Evolutionary conservation across 2,797 vertebrate genomes (phyloP).

Genomic region (Mionectes olivaceus): DNA sequence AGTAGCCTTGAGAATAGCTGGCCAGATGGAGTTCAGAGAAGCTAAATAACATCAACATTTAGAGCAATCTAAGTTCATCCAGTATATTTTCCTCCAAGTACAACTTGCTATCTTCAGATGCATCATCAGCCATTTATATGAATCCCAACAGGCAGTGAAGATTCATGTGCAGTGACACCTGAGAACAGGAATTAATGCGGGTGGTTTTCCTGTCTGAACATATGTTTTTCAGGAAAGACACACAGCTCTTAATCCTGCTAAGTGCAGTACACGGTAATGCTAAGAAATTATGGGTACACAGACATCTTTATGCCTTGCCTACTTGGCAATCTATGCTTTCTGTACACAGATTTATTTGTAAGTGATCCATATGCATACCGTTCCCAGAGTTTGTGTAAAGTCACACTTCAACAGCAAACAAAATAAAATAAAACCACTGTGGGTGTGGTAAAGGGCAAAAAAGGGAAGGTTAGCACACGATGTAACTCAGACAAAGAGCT

Average conservation of each 20-base stretch:
- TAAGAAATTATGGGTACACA: background rate
- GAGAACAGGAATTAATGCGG: background rate
- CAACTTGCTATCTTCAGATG: background rate
- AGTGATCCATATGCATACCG: constrained; percentile 38
- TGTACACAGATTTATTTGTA: constrained; percentile 54
- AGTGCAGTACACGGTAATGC: background rate
- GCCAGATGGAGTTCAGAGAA: background rate
- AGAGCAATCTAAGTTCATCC: background rate
- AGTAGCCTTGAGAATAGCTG: background rate
- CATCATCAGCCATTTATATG: background rate
- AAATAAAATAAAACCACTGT: background rate
- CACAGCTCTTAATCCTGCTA: constrained; percentile 20
- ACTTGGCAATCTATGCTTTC: constrained; percentile 55
- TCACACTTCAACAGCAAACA: background rate
- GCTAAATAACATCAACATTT: background rate
- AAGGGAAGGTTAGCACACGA: background rate
- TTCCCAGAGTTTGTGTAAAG: background rate
- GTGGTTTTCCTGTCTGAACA: background rate
- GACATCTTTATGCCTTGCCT: constrained; percentile 60
- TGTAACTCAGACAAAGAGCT: background rate
- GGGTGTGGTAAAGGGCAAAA: background rate
- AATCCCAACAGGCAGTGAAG: background rate
- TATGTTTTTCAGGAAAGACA: background rate
- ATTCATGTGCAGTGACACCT: background rate
- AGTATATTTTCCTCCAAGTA: background rate